Evolutionary conservation across 2,113 vertebrate genomes (phyloP).

Genomic region (Pelecanus crispus): DNA sequence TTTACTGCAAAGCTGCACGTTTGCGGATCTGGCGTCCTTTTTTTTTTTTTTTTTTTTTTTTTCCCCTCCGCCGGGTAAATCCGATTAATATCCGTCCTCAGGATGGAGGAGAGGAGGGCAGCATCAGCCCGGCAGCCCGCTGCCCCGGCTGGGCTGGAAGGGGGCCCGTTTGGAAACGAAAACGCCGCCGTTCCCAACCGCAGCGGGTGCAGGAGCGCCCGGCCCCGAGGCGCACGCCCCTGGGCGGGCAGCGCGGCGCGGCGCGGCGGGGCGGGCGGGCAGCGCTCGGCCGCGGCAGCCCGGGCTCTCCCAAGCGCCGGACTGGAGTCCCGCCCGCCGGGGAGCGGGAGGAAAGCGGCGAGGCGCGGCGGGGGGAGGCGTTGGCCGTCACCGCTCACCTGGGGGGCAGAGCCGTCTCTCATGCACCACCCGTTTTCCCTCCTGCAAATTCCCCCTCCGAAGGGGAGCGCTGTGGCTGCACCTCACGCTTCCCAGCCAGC

Average conservation of each 20-base stretch:
- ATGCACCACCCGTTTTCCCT: accelerated
- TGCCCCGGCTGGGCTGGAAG: background rate
- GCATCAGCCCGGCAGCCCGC: background rate
- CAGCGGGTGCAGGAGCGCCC: background rate
- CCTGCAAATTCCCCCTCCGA: accelerated
- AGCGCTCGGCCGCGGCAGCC: background rate
- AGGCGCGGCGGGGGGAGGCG: background rate
- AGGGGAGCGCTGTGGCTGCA: background rate
- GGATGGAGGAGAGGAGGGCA: background rate
- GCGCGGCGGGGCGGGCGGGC: background rate
- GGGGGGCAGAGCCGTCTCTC: background rate
- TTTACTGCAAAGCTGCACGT: constrained; percentile 8
- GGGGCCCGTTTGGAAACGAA: background rate
- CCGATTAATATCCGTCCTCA: background rate
- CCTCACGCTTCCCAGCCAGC: too few relatives aligned
- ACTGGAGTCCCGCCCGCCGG: background rate
- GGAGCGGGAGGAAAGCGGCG: background rate
- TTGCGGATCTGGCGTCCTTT: background rate
- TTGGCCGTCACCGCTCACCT: accelerated
- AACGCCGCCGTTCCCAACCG: background rate
- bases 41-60: background rate
- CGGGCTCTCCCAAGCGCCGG: constrained; percentile 20
- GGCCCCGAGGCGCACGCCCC: background rate
- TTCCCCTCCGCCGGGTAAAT: background rate
- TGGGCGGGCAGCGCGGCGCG: background rate